Evolutionary conservation across 92 coral and sea anemone genomes (phyloP).

Genomic region (Chrysogorgia sp.): DNA sequence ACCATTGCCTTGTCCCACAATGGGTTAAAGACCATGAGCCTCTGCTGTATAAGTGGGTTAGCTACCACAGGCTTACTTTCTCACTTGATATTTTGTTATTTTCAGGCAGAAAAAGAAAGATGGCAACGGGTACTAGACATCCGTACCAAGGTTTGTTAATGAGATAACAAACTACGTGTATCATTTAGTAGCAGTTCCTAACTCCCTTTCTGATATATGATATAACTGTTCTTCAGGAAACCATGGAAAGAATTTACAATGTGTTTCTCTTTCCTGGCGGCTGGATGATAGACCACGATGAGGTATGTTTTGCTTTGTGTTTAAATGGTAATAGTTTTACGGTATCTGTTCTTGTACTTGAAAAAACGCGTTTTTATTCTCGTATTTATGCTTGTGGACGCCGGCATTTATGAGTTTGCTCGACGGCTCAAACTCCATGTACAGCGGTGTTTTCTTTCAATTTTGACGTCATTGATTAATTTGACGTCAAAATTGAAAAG

Average conservation of each 20-base stretch:
- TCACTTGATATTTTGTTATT: neutral
- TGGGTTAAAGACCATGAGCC: too few species aligned
- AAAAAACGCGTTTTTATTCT: neutral
- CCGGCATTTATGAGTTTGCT: too few species aligned
- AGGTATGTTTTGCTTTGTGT: neutral
- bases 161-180: too few species aligned
- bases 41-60: neutral
- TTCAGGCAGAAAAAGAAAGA: conserved; percentile 86
- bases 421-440: too few species aligned
- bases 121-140: conserved; percentile 92
- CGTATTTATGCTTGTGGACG: too few species aligned
- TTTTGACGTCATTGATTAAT: too few species aligned
- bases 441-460: neutral
- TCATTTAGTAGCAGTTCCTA: too few species aligned
- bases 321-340: too few species aligned
- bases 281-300: conserved; percentile 90
- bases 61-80: neutral
- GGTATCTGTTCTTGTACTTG: too few species aligned
- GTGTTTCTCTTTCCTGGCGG: conserved; percentile 97
- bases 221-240: conserved; percentile 70
- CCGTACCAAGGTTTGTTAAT: conserved; percentile 75
- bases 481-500: too few species aligned
- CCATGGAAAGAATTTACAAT: conserved; percentile 82
- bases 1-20: too few species aligned
- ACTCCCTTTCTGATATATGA: too few species aligned